Conservation (phyloP, 53 echinoderm and acorn worm genomes). For the Patiria pectinifera region DNA sequence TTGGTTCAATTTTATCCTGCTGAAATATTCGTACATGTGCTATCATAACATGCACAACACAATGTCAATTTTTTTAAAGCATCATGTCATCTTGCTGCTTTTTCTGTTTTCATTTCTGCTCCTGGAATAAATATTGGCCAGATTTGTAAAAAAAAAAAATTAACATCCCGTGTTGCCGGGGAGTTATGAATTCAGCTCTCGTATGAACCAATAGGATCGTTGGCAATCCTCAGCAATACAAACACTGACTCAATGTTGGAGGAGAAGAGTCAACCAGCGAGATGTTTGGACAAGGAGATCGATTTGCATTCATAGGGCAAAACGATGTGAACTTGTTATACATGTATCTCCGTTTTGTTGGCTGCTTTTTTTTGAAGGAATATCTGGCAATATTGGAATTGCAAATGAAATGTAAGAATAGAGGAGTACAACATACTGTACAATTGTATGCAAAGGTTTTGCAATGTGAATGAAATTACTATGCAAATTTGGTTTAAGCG, state of each 20-base stretch:
- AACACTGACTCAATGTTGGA: neutral
- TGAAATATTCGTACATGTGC: too few relatives aligned
- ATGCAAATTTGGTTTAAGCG: too few relatives aligned
- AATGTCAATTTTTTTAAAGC: neutral
- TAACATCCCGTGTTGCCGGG: neutral
- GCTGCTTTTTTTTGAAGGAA: neutral
- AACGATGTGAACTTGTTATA: too few relatives aligned
- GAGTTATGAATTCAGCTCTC: neutral
- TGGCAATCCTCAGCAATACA: neutral
- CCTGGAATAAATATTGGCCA: neutral
- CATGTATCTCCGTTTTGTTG: neutral
- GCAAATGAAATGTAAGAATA: too few relatives aligned
- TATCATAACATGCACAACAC: neutral
- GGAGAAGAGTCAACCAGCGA: neutral
- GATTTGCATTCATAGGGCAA: neutral
- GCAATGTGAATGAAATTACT: too few relatives aligned
- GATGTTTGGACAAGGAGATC: conserved; percentile 8
- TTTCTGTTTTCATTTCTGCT: neutral
- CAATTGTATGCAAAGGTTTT: neutral
- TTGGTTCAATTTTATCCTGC: too few relatives aligned
- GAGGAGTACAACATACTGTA: neutral
- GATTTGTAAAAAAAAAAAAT: neutral
- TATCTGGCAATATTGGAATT: too few relatives aligned
- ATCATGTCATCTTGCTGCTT: neutral
- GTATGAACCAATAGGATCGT: neutral